Conservation (phyloP, 1,140 invertebrate species). For the Doryteuthis pealeii region DNA sequence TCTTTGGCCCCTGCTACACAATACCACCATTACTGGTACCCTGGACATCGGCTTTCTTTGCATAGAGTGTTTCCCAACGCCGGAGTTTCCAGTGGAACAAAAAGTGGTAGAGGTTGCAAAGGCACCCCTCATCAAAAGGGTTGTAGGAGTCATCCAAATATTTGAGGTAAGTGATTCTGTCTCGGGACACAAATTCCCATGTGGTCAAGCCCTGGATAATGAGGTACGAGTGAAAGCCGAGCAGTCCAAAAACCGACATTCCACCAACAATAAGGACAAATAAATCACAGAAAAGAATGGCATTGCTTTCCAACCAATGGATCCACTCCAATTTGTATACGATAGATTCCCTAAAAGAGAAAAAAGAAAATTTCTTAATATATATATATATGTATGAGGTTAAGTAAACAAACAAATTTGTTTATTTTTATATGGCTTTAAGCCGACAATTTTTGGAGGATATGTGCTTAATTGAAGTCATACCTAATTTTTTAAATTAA, state of each 20-base stretch:
- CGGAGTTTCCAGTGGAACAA: slow-evolving; percentile 38
- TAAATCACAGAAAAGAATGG: slow-evolving; percentile 47
- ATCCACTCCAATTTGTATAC: slow-evolving; percentile 33
- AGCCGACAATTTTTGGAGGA: too few relatives aligned
- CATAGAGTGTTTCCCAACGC: slow-evolving; percentile 49
- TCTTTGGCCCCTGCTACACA: neutral
- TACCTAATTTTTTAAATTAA: too few relatives aligned
- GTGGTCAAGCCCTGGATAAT: slow-evolving; percentile 54
- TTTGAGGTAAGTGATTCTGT: slow-evolving; percentile 57
- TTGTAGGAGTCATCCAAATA: slow-evolving; percentile 54
- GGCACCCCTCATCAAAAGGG: slow-evolving; percentile 55
- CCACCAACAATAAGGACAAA: slow-evolving; percentile 44
- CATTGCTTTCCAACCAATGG: slow-evolving; percentile 48
- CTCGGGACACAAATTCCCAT: slow-evolving; percentile 55
- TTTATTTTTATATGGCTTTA: too few relatives aligned
- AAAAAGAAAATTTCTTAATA: slow-evolving; percentile 21
- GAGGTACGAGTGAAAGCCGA: slow-evolving; percentile 56
- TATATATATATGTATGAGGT: neutral
- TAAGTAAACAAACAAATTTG: too few relatives aligned
- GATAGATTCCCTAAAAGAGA: slow-evolving; percentile 43
- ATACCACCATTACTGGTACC: slow-evolving; percentile 16
- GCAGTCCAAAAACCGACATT: slow-evolving; percentile 41
- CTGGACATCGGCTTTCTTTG: slow-evolving; percentile 34
- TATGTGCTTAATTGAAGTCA: too few relatives aligned
- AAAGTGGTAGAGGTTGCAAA: slow-evolving; percentile 51